phyloP scores from a whole-genome alignment of 2,797 vertebrate genomes.

The Falco rusticolus region DNA sequence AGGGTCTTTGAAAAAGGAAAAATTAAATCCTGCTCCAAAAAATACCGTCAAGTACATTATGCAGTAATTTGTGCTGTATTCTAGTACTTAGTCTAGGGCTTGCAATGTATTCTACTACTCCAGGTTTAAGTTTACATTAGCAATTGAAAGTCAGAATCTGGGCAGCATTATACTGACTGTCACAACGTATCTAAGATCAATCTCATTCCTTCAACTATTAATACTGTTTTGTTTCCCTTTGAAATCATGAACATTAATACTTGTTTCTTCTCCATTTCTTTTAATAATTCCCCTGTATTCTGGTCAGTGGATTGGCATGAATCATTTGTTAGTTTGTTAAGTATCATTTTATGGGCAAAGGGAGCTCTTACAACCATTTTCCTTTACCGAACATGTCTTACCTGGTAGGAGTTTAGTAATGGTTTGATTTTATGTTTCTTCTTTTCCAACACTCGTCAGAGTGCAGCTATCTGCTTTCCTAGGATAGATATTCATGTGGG shows the following conservation, averaged over 20 bases:
- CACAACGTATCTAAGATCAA: background rate
- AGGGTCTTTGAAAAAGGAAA: background rate
- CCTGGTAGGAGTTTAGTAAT: background rate
- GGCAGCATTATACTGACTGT: background rate
- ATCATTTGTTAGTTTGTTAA: background rate
- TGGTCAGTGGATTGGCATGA: background rate
- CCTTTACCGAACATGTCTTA: background rate
- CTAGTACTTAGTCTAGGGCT: background rate
- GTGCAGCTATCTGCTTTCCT: background rate
- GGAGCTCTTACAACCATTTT: background rate
- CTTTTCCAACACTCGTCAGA: background rate
- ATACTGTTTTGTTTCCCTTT: background rate
- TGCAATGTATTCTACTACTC: background rate
- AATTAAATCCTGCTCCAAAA: background rate
- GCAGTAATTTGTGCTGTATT: background rate
- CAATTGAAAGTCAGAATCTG: background rate
- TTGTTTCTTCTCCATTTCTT: background rate
- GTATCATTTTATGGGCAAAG: background rate
- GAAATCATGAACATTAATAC: background rate
- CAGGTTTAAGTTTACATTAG: background rate
- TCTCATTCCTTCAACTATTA: background rate
- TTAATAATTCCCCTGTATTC: background rate
- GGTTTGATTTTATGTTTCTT: background rate
- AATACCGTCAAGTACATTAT: background rate
- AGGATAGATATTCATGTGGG: background rate